A percentile compares a stretch with the other conserved stretches of the same genome.
phyloP scores from a whole-genome alignment of 2,113 vertebrate genomes.

The Mesitornis unicolor region DNA sequence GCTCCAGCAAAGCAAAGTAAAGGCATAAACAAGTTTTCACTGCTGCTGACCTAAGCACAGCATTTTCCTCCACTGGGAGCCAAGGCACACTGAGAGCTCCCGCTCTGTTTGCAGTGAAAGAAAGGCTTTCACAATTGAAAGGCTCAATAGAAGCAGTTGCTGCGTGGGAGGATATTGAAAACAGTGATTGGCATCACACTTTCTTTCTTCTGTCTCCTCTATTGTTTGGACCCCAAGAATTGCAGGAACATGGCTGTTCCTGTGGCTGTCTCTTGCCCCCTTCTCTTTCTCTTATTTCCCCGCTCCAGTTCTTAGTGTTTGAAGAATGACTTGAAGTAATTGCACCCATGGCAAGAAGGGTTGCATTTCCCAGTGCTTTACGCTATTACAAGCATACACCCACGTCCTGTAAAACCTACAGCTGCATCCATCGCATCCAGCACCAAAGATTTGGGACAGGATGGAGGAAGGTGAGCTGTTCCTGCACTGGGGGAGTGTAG shows the following conservation, averaged over 20 bases:
- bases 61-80: background rate
- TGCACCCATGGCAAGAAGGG: accelerated
- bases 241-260: background rate
- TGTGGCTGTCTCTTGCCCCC: background rate
- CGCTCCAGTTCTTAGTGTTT: background rate
- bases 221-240: background rate
- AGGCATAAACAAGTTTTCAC: background rate
- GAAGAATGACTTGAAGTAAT: background rate
- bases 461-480: background rate
- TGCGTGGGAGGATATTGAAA: slow-evolving; percentile 66
- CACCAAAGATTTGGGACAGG: accelerated
- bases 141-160: slow-evolving; percentile 66
- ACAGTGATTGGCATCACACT: slow-evolving; percentile 54
- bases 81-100: slow-evolving; percentile 20
- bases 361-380: background rate
- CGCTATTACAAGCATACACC: accelerated
- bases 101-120: slow-evolving; percentile 34
- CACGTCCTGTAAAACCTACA: background rate
- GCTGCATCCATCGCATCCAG: background rate
- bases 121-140: slow-evolving; percentile 62
- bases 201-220: slow-evolving; percentile 18
- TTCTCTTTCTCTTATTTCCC: background rate
- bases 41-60: background rate
- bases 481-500: accelerated
- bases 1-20: slow-evolving; percentile 9